Percentiles rank a stretch among this genome's conserved stretches.
These are phyloP conservation scores for Tragelaphus strepsiceros DNA, from an alignment of 2,113 vertebrate genomes.

Conservation along the genomic window DNA sequence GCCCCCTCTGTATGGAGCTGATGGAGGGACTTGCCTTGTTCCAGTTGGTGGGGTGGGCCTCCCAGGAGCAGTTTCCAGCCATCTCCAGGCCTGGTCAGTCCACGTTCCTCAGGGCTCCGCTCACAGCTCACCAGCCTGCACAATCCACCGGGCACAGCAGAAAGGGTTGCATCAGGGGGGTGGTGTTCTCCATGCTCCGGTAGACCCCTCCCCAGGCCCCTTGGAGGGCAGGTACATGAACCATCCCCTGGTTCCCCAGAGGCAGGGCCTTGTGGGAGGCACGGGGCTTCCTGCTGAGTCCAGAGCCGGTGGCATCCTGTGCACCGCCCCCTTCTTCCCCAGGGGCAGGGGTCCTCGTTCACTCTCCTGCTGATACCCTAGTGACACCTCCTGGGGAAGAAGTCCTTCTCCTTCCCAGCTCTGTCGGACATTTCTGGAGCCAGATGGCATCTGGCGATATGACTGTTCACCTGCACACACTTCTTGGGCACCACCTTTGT, in stretches of 20 bases:
- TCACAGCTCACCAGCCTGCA: neutral
- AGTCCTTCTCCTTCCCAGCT: neutral
- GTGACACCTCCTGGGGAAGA: neutral
- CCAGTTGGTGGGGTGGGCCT: conserved; percentile 27
- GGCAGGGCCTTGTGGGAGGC: neutral
- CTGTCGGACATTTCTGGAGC: neutral
- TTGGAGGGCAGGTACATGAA: neutral
- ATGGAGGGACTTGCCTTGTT: conserved; percentile 45
- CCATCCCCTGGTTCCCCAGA: fast-evolving
- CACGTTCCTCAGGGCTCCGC: neutral
- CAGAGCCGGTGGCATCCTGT: fast-evolving
- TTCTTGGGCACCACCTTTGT: neutral
- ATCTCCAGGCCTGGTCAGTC: neutral
- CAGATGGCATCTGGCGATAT: fast-evolving
- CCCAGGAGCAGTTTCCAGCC: conserved; percentile 69
- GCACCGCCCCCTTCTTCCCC: neutral
- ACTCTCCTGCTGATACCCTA: too few species aligned
- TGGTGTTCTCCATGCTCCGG: fast-evolving
- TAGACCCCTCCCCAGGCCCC: neutral
- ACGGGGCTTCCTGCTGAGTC: neutral
- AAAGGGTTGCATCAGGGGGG: neutral
- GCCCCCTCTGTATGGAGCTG: fast-evolving
- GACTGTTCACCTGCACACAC: neutral
- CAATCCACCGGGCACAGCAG: neutral
- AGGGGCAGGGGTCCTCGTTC: fast-evolving